Evolutionary conservation across 2,113 vertebrate genomes (phyloP).

Genomic region (Chloropsis hardwickii): DNA sequence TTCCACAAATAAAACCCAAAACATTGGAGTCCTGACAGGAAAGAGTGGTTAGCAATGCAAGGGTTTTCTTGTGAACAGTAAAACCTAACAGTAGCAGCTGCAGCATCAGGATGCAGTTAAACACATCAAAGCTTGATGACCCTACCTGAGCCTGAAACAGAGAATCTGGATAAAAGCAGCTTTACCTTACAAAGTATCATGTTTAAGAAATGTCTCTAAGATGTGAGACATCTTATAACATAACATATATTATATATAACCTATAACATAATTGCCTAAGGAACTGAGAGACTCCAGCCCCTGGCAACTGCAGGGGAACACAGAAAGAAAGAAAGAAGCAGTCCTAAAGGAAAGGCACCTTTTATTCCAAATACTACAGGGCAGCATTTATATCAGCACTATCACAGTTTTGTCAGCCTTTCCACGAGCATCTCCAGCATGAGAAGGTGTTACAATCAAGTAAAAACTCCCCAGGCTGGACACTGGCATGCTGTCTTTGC

Average conservation of each 20-base stretch:
- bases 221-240: background rate
- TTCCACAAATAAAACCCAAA: background rate
- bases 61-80: background rate
- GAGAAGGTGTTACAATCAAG: background rate
- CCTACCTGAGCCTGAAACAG: background rate
- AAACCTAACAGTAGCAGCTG: background rate
- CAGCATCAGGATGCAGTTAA: background rate
- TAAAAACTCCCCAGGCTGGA: background rate
- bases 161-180: background rate
- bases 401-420: background rate
- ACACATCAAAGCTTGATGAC: background rate
- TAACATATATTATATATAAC: too few relatives aligned
- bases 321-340: background rate
- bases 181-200: background rate
- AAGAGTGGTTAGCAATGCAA: background rate
- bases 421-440: fast-evolving
- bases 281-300: background rate
- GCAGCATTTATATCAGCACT: background rate
- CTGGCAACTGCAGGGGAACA: background rate
- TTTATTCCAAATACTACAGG: background rate
- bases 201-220: background rate
- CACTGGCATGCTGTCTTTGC: fast-evolving
- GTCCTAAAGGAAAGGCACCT: background rate
- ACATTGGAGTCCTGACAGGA: background rate
- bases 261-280: background rate